Evolutionary conservation across 2,113 vertebrate genomes (phyloP).

Genomic region (Micromys minutus): DNA sequence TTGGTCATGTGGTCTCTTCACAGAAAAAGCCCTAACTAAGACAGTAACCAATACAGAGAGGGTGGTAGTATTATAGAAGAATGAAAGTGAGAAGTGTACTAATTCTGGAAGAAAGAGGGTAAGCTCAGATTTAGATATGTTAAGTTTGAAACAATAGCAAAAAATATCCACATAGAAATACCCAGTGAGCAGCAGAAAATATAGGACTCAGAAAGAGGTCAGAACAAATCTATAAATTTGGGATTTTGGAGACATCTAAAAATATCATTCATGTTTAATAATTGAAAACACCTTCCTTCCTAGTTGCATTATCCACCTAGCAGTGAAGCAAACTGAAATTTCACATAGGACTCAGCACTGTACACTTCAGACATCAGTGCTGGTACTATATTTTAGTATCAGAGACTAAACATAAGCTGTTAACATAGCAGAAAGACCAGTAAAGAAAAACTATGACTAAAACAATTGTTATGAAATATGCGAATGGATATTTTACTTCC

Average conservation of each 20-base stretch:
- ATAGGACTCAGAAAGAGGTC: conserved; percentile 25
- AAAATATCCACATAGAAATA: conserved; percentile 26
- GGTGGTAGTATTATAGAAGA: neutral
- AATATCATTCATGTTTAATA: conserved; percentile 55
- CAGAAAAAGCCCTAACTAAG: neutral
- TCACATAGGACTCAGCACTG: neutral
- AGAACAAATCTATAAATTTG: neutral
- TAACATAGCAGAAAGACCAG: neutral
- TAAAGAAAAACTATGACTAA: neutral
- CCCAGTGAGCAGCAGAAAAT: neutral
- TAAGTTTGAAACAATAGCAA: neutral
- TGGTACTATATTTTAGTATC: neutral
- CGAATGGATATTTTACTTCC: neutral
- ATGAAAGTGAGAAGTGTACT: neutral
- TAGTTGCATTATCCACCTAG: neutral
- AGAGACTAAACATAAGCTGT: neutral
- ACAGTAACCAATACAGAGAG: neutral
- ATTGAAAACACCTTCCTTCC: neutral
- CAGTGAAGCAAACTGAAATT: neutral
- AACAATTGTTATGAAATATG: neutral
- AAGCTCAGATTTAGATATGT: neutral
- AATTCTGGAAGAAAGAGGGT: neutral
- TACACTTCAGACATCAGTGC: neutral
- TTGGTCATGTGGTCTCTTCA: neutral
- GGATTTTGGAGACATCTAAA: conserved; percentile 45